Evolutionary conservation across 1,140 invertebrate species (phyloP).

Genomic region (Panagrolaimus sp.): DNA sequence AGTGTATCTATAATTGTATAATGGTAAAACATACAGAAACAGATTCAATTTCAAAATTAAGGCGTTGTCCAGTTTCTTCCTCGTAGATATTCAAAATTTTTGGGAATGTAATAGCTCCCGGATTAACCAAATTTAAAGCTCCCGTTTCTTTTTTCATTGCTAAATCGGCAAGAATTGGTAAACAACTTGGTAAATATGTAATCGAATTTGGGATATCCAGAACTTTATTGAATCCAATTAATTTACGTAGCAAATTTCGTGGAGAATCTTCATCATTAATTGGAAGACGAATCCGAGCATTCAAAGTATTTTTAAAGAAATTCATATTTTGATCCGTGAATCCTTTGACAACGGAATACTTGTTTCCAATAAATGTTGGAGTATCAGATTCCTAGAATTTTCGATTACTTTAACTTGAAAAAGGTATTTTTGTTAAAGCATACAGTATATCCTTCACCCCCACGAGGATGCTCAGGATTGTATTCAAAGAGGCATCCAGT

Average conservation of each 20-base stretch:
- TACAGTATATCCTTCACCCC: conserved; percentile 21
- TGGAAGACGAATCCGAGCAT: conserved; percentile 39
- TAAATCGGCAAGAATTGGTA: conserved; percentile 36
- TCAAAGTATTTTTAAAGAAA: conserved; percentile 32
- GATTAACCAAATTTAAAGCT: conserved; percentile 31
- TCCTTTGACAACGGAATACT: conserved; percentile 35
- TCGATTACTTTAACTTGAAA: not conserved
- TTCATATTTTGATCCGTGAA: conserved; percentile 34
- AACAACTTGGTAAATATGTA: conserved; percentile 32
- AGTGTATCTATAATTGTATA: not conserved
- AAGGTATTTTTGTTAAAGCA: not conserved
- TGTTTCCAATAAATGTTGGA: conserved; percentile 32
- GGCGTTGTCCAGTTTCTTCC: conserved; percentile 18
- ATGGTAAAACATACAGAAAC: not conserved
- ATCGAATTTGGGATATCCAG: conserved; percentile 34
- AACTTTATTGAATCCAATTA: conserved; percentile 31
- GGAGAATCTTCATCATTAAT: conserved; percentile 32
- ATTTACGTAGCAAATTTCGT: conserved; percentile 30
- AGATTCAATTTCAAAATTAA: conserved; percentile 20
- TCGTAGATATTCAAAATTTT: conserved; percentile 27
- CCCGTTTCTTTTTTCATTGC: conserved; percentile 23
- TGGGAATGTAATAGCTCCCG: conserved; percentile 26
- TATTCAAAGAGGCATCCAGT: conserved; percentile 26
- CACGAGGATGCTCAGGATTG: conserved; percentile 17
- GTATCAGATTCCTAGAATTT: conserved; percentile 32